Base-by-base conservation (phyloP, 2,888 invertebrate genomes). In the Cetonia aurata region DNA sequence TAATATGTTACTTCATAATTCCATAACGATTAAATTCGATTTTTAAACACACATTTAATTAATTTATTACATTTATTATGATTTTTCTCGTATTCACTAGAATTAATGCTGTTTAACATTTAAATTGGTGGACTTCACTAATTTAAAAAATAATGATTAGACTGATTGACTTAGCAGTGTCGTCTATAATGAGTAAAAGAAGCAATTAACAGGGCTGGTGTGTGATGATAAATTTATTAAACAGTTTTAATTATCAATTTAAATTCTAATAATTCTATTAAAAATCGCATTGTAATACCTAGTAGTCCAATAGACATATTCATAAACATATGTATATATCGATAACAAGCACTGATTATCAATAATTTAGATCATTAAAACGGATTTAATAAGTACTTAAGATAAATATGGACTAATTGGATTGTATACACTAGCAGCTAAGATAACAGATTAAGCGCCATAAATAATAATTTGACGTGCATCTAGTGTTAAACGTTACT, bases 261-360 rank as follows among this genome's bases (percentile, higher is more conserved):
- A 31, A 48, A 62, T 62, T 62, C 62, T 62, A 62, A 62, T 62
- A 62, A 19, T 33, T 62, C 48, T 13, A 62, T 50, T 62, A 62
- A 62, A 62, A 62, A 62, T 44, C 13, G 31, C 33, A 31, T 48
- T 33, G 46, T 31, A 25, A 13, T 10, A 31, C 10, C 31, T 15
- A 48, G 17, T 50, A 25, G 17, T 15, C 12, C 44, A 17, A 17
- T 59, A 53, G 31, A 25, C 15, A 10, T 50, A 50, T 48, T 48
- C 6, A 1, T 50, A 50, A n/a, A 44, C 13, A 44, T 50, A 50
- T 50, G 50, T 13, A 50, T 15, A 50, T 15, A 25, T 25, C 25
- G 3, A 25, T 1, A 25, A 25, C 17, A 19, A 17, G 4, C 19
- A 4, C 50, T 15, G 19, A 50, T 50, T 50, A 50, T 15, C 6